These are phyloP conservation scores for Distichodus sexfasciatus DNA, from an alignment of 2,797 vertebrate species.

Conservation along the genomic window DNA sequence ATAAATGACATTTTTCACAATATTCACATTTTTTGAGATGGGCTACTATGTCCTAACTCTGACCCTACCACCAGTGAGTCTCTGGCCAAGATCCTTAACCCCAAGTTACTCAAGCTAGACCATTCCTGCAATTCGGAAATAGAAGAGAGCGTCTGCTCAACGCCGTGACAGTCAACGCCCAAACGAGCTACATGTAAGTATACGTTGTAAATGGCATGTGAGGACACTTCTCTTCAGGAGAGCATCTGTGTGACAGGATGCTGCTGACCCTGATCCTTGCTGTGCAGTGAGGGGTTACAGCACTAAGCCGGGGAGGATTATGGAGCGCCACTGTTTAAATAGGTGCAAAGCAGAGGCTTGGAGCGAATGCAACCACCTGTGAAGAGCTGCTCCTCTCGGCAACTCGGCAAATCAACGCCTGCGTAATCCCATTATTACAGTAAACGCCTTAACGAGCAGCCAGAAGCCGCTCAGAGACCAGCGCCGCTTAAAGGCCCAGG, in stretches of 20 bases:
- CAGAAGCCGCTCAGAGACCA: conserved; percentile 13
- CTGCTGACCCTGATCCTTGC: conserved; percentile 20
- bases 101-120: too few species aligned
- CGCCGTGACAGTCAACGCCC: too few species aligned
- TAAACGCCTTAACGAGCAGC: conserved; percentile 42
- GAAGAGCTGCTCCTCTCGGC: conserved; percentile 10
- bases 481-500: conserved; percentile 4
- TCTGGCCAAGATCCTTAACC: too few species aligned
- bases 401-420: conserved; percentile 30
- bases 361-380: conserved; percentile 15
- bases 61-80: too few species aligned
- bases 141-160: too few species aligned
- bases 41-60: too few species aligned
- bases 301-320: conserved; percentile 35
- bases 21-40: too few species aligned
- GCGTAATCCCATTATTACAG: conserved; percentile 36
- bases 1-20: too few species aligned
- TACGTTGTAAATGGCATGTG: background rate
- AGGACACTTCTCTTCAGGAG: background rate
- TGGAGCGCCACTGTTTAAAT: conserved; percentile 19
- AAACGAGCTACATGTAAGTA: too few species aligned
- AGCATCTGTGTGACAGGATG: conserved; percentile 15
- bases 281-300: conserved; percentile 10
- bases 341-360: conserved; percentile 22
- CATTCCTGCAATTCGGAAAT: too few species aligned